Conservation (phyloP, 2,113 vertebrate genomes). For the Scortum barcoo region DNA sequence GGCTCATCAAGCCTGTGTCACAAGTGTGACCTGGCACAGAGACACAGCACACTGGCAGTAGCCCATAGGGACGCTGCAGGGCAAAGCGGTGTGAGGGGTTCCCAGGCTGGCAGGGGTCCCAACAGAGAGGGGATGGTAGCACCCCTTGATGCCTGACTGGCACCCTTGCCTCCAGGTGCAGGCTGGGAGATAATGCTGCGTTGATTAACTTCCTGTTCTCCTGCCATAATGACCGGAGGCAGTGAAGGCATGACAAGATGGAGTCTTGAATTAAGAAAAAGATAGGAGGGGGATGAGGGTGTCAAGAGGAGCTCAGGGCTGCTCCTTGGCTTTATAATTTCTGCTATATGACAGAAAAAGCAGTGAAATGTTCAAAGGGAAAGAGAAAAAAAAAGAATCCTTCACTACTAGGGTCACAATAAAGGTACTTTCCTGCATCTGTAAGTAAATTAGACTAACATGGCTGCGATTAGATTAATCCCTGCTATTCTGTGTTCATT, state of each 20-base stretch:
- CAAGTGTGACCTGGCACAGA: conserved; percentile 71
- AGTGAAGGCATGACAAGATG: conserved; percentile 66
- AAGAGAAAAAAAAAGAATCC: conserved; percentile 29
- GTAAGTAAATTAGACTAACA: conserved; percentile 58
- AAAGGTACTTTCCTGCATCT: conserved; percentile 57
- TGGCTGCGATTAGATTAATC: conserved; percentile 65
- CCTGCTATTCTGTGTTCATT: conserved; percentile 64
- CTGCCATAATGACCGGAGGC: conserved; percentile 80
- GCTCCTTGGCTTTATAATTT: conserved; percentile 39
- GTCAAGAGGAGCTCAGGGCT: conserved; percentile 54
- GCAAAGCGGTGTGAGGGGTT: conserved; percentile 61
- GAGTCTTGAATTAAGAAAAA: conserved; percentile 71
- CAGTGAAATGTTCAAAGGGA: conserved; percentile 18
- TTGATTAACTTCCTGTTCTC: conserved; percentile 81
- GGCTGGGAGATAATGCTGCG: conserved; percentile 77
- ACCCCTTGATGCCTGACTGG: too few species aligned
- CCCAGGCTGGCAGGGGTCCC: conserved; percentile 76
- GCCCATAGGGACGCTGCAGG: conserved; percentile 67
- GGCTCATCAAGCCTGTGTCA: conserved; percentile 54
- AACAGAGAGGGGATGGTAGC: conserved; percentile 43
- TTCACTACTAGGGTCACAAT: conserved; percentile 7
- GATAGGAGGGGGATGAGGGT: conserved; percentile 53
- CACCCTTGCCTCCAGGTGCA: conserved; percentile 80
- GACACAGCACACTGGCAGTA: conserved; percentile 42
- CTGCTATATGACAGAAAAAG: conserved; percentile 1